phyloP scores from a whole-genome alignment of 2,888 invertebrate genomes.

The Amphimallon solstitiale region DNA sequence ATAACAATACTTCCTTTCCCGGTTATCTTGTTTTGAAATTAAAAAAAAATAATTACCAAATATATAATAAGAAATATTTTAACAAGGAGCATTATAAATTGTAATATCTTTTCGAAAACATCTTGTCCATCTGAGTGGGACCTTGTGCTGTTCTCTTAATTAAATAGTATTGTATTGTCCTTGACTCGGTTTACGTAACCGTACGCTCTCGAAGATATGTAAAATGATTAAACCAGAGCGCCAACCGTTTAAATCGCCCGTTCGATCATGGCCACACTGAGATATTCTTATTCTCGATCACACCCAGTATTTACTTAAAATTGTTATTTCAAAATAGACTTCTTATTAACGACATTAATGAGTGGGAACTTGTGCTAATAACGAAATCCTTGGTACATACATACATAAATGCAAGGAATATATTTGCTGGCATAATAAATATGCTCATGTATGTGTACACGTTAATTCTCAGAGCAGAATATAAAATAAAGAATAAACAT shows the following conservation, averaged over 20 bases:
- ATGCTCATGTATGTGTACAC: no score
- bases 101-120: not conserved
- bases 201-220: constrained; percentile 25
- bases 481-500: no score
- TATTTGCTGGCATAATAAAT: no score
- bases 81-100: no score
- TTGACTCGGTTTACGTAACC: constrained; percentile 27
- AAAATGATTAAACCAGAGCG: constrained; percentile 16
- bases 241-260: not conserved
- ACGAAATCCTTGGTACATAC: no score
- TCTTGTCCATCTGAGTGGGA: not conserved
- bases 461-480: no score
- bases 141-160: constrained; percentile 1
- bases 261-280: not conserved
- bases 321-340: not conserved
- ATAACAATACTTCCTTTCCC: no score
- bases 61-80: no score
- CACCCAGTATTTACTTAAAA: constrained; percentile 14
- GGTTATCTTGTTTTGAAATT: no score
- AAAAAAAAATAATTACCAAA: no score
- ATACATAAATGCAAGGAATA: no score
- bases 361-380: not conserved
- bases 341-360: constrained; percentile 6
- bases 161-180: constrained; percentile 29
- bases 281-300: constrained; percentile 9